Evolutionary conservation across 2,888 invertebrate genomes (phyloP).

Genomic region (Philhelius pedissequus): DNA sequence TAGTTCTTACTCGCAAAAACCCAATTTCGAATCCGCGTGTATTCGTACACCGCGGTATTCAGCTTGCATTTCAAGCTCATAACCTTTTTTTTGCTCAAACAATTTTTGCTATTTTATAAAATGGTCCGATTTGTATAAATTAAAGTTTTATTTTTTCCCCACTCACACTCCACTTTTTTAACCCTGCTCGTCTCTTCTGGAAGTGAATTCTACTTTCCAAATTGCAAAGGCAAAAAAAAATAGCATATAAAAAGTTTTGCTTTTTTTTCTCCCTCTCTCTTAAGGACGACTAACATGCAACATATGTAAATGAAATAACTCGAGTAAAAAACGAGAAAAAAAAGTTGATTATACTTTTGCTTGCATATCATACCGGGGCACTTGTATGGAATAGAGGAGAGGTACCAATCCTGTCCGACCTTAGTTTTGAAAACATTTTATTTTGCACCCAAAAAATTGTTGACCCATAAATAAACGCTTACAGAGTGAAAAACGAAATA

Average conservation of each 20-base stretch:
- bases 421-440: slow-evolving; percentile 32
- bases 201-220: slow-evolving; percentile 14
- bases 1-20: not conserved
- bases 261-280: no score
- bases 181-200: not conserved
- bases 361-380: not conserved
- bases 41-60: not conserved
- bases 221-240: slow-evolving; percentile 12
- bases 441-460: slow-evolving; percentile 51
- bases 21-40: slow-evolving; percentile 8
- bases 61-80: slow-evolving; percentile 15
- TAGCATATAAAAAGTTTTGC: slow-evolving; percentile 15
- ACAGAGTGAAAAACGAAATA: slow-evolving; percentile 10
- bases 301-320: slow-evolving; percentile 52
- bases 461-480: slow-evolving; percentile 60
- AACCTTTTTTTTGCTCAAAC: not conserved
- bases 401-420: slow-evolving; percentile 15
- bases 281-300: slow-evolving; percentile 54
- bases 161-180: slow-evolving; percentile 1
- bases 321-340: not conserved
- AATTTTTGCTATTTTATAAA: slow-evolving; percentile 46
- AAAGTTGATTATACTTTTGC: slow-evolving; percentile 10
- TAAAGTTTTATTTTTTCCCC: slow-evolving; percentile 25
- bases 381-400: not conserved
- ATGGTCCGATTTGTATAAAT: slow-evolving; percentile 55